Base-by-base conservation (phyloP, 92 coral and sea anemone genomes). In the Bergia sp. region DNA sequence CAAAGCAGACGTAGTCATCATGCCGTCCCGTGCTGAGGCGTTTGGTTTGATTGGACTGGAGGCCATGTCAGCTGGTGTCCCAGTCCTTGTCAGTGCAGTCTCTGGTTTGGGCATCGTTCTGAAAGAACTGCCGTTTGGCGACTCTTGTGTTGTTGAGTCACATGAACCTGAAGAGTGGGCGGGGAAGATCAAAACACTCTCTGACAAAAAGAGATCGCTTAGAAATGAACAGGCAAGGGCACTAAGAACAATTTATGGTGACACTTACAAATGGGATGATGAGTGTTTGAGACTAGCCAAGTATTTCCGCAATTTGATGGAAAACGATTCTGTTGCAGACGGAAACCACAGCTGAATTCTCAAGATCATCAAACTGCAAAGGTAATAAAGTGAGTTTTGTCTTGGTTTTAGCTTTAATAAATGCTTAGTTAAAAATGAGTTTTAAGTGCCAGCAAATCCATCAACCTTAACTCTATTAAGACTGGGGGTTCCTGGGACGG, bases 1-100 rank as follows among this genome's bases (percentile, higher is more conserved):
- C 29, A 29, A 29, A 57, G 29, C 29, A 29, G 29, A 29, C 29
- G 29, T 29, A 29, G 29, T 29, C 29, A 29, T 29, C 29, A 29
- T 88, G 23, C 91, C 91, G 0, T 88, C 91, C 0, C 86, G 91
- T 0, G 79, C n/a, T 2, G 91, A 88, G 15, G 87, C 55, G 0
- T 88, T 88, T 67, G 91, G 91, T 0, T 7, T 88, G 57, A 73
- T 36, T 29, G 29, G 29, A 29, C 29, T 29, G 29, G 29, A 29
- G 29, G 29, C 29, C 29, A 29, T 29, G 29, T 2, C 29, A 29
- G 29, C 29, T 29, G 29, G 29, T 29, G 29, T 29, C 29, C 29
- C 29, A 29, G 29, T 29, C 29, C 29, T 29, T 29, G 29, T 29
- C 29, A 29, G 29, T 29, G 29, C 29, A 29, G 29, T 29, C 29